Evolutionary conservation across 2,888 invertebrate genomes (phyloP).

Genomic region (Cheilosia grossa): DNA sequence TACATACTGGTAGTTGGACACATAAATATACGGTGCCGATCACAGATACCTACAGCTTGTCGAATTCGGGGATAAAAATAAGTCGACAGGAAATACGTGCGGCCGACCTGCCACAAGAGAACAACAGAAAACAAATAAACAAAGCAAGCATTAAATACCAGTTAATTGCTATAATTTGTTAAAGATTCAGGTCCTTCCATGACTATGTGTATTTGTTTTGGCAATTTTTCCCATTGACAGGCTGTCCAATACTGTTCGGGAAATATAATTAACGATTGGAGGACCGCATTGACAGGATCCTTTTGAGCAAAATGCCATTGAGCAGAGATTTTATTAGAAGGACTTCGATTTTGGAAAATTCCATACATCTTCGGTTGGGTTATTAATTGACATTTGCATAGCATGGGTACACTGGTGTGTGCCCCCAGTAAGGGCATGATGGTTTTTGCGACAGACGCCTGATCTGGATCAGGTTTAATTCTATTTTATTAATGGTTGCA

Average conservation of each 20-base stretch:
- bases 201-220: conserved; percentile 40
- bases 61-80: conserved; percentile 36
- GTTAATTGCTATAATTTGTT: conserved; percentile 69
- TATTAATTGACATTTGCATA: conserved; percentile 52
- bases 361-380: conserved; percentile 21
- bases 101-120: conserved; percentile 10
- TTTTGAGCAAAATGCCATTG: neutral
- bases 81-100: conserved; percentile 48
- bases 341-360: conserved; percentile 32
- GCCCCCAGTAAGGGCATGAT: no score
- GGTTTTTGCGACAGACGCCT: no score
- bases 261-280: conserved; percentile 53
- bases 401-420: neutral
- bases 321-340: conserved; percentile 20
- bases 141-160: conserved; percentile 38
- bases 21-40: neutral
- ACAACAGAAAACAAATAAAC: conserved; percentile 20
- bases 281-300: neutral
- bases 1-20: conserved; percentile 1
- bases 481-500: neutral
- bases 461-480: no score
- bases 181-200: conserved; percentile 32
- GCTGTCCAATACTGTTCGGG: conserved; percentile 39
- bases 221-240: conserved; percentile 34
- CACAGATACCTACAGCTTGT: neutral